Base-by-base conservation (phyloP, 2,113 vertebrate species). In the Empidonax traillii region DNA sequence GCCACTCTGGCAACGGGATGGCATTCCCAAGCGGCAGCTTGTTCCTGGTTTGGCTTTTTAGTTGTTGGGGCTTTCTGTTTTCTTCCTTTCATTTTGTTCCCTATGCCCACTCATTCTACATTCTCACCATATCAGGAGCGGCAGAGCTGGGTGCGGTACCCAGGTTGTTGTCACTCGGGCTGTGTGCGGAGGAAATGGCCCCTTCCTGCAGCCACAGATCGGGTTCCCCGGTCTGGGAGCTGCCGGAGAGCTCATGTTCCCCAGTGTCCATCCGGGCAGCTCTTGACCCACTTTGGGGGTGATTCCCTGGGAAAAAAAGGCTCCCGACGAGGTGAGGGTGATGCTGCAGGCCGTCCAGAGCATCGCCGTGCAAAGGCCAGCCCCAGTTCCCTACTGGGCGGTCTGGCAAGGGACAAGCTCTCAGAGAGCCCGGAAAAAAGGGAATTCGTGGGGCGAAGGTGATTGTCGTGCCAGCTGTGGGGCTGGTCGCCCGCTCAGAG, bases 131-230 rank as follows among this genome's bases (percentile, higher is more conserved):
- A 96, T 96, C 91, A 68, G 74, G n/a, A 66, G 63, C 21, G 31
- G 83, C 93, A 94, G 91, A 96, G 91, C 82, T 95, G 95, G 95
- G 93, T 43, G 95, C 82, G 83, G 95, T 96, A 92, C 87, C 90
- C 43, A 37, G 59, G 69, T 44, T 84, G 90, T 84, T 94, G 88
- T 89, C 85, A 59, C 63, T 86, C 6, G 15, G 76, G 58, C 84
- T 47, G 89, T 51, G 52, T 61, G 83, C 1, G 28, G 73, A 94
- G 94, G 96, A 94, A 94, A 92, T 74, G 76, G 89, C 89, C 89
- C 68, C 39, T 94, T 96, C 91, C 94, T 96, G 94, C 76, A 65
- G 90, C 39, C 16, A 28, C 85, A 84, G 92, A 95, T 95, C 72
- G 20, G 25, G 62, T 94, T 96, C 83, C 65, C 79, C 4, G 6